Percentiles rank a stretch among this genome's conserved stretches.
phyloP scores from a whole-genome alignment of 2,113 vertebrate genomes.

The Oenanthe oenanthe region DNA sequence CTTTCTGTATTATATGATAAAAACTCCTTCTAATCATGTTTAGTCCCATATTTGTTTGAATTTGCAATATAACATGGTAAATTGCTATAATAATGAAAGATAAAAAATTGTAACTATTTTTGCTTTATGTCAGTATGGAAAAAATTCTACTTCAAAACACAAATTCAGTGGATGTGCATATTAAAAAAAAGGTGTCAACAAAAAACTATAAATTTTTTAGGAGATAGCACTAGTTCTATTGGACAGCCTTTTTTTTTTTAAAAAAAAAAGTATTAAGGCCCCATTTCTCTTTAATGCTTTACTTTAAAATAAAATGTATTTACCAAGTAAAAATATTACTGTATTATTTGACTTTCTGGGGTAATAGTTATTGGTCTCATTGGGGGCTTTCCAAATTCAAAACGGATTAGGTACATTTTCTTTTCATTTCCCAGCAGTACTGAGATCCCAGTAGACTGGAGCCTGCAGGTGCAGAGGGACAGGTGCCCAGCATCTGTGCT shows the following conservation, averaged over 20 bases:
- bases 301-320: neutral
- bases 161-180: neutral
- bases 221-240: neutral
- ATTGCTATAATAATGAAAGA: neutral
- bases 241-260: neutral
- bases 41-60: neutral
- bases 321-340: neutral
- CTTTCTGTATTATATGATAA: neutral
- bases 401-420: neutral
- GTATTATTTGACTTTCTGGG: neutral
- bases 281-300: neutral
- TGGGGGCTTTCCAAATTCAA: neutral
- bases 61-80: neutral
- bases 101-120: neutral
- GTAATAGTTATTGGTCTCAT: neutral
- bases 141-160: neutral
- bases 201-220: neutral
- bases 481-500: neutral
- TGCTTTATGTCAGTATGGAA: neutral
- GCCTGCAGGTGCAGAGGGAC: neutral
- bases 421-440: neutral
- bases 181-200: neutral
- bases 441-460: neutral
- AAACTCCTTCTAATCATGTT: neutral
- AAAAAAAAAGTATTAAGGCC: neutral